Base-by-base conservation (phyloP, 2,797 vertebrate genomes). In the Periophthalmus magnuspinnatus region DNA sequence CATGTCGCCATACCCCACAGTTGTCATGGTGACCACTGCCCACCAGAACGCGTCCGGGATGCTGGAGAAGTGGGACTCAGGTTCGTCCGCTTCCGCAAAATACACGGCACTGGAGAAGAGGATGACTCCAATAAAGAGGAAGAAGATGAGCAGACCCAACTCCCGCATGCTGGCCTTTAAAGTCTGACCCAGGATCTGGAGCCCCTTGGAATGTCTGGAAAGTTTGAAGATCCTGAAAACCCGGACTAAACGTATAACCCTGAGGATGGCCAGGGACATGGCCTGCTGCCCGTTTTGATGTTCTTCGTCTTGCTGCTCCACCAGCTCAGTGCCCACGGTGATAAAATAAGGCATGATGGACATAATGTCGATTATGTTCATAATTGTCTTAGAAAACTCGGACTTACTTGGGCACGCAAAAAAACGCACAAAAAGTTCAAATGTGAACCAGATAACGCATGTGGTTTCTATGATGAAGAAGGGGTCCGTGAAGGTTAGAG, bases 11-110 rank as follows among this genome's bases (percentile, higher is more conserved):
- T 99, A 99, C 63, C 97, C 97, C 21, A 99, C 97, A 0, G 97
- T 99, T 0, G 97, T 99, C 97, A 99, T 99, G 79, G 97, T 96
- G 7, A 99, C 97, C 45, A 99, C 97, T 0, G 97, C 97, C 97
- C 97, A 99, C 97, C 97, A 99, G 85, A 99, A 99, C 63, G 97
- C 97, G 69, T 98, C 97, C 0, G 97, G 97, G 92, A 99, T 99
- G 92, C 97, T 99, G 82, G 95, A 94, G 90, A 99, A 99, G 77
- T 97, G 95, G 0, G 96, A 97, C 5, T 97, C 95, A 0, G 96
- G 95, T 71, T 96, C 95, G 82, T 99, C 97, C 0, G 96, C 94
- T 85, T 99, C 97, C 0, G 97, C 97, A 34, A 99, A 99, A 88
- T 90, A 99, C 10, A 97, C 97, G 0, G 96, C 97, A 16, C 97